phyloP scores from a whole-genome alignment of 2,888 invertebrate genomes.

The Sphaerophoria rueppellii region DNA sequence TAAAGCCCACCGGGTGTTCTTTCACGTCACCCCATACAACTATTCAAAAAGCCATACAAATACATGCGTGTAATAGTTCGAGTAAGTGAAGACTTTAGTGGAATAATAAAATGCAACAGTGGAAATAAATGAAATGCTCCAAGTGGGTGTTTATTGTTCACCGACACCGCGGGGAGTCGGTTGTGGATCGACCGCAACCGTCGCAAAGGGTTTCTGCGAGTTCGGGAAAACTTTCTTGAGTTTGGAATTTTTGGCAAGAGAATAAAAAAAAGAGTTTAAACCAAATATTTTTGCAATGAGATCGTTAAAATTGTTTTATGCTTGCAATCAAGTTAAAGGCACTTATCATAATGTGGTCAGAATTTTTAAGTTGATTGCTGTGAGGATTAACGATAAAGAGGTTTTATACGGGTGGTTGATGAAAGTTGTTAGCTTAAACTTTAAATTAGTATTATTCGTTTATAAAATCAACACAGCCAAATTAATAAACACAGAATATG shows the following conservation, averaged over 20 bases:
- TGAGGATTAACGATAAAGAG: neutral
- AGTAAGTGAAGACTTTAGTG: constrained; percentile 13
- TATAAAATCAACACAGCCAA: no score
- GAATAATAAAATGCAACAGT: constrained; percentile 56
- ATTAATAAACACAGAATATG: no score
- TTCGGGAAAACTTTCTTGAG: constrained; percentile 23
- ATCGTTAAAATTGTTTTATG: constrained; percentile 30
- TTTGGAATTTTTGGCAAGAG: neutral
- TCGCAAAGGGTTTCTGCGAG: neutral
- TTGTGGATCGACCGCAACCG: neutral
- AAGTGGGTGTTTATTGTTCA: constrained; percentile 60
- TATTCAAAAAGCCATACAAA: neutral
- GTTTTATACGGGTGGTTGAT: neutral
- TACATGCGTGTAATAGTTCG: neutral
- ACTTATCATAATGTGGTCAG: constrained; percentile 39
- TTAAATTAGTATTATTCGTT: no score
- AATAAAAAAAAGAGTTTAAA: no score
- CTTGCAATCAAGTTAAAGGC: constrained; percentile 35
- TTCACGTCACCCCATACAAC: no score
- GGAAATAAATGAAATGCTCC: constrained; percentile 57
- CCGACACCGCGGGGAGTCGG: neutral
- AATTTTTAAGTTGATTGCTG: constrained; percentile 1
- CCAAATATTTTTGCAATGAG: neutral
- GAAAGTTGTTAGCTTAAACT: constrained; percentile 14
- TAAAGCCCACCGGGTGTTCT: no score